Evolutionary conservation across 1,140 invertebrate species (phyloP).

Genomic region (Ganaspis sp.): DNA sequence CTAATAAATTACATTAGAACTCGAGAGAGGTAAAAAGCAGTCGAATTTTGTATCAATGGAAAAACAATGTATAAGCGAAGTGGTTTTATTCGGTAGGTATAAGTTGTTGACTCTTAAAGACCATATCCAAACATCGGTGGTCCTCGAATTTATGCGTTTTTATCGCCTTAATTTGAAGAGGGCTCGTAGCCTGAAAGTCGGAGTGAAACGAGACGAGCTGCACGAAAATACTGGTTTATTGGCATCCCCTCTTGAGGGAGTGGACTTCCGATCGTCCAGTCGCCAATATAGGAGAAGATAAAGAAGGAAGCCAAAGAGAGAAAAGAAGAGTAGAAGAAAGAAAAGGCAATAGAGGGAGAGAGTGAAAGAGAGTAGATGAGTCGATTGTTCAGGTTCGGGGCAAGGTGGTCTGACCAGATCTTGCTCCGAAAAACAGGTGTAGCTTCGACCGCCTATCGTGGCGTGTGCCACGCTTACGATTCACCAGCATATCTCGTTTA

Average conservation of each 20-base stretch:
- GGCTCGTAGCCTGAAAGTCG: neutral
- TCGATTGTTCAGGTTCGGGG: conserved; percentile 23
- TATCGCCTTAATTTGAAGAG: conserved; percentile 14
- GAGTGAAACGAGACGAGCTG: conserved; percentile 21
- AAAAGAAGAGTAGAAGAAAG: neutral
- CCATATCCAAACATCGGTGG: conserved; percentile 18
- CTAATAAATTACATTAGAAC: no score
- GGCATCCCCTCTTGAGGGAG: neutral
- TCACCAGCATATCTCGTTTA: conserved; percentile 23
- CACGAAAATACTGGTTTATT: conserved; percentile 28
- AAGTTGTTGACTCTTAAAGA: conserved; percentile 12
- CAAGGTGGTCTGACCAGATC: conserved; percentile 38
- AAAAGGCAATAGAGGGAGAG: neutral
- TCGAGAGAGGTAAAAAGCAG: no score
- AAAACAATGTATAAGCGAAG: neutral
- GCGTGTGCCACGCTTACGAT: conserved; percentile 35
- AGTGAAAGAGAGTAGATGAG: neutral
- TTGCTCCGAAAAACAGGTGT: conserved; percentile 37
- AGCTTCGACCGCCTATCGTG: conserved; percentile 35
- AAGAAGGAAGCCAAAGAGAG: neutral
- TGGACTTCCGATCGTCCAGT: conserved; percentile 17
- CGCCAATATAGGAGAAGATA: neutral
- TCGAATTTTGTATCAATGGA: neutral
- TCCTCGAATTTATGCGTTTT: conserved; percentile 18
- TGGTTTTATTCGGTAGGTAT: neutral